phyloP scores from a whole-genome alignment of 2,113 vertebrate species.

The Hydropotes inermis region DNA sequence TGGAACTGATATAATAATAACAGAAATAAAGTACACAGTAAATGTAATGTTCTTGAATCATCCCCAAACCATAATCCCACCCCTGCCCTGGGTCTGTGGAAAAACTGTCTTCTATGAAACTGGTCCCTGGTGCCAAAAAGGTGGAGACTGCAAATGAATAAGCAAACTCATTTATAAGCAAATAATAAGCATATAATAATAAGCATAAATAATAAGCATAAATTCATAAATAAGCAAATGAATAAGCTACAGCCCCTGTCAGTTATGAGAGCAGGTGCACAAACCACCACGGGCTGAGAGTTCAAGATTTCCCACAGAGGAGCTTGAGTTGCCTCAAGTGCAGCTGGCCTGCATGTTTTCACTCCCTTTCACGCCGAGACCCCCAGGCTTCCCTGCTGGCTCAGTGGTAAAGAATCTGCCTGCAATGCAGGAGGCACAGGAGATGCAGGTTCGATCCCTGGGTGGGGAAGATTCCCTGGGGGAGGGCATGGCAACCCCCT shows the following conservation, averaged over 20 bases:
- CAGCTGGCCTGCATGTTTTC: not conserved
- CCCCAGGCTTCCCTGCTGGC: not conserved
- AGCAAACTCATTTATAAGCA: no score
- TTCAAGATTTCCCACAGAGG: not conserved
- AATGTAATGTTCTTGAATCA: not conserved
- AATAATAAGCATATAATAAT: no score
- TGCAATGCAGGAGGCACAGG: not conserved
- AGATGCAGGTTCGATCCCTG: not conserved
- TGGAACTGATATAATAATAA: not conserved
- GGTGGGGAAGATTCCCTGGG: not conserved
- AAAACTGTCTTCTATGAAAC: not conserved
- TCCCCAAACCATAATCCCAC: not conserved
- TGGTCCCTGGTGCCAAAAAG: not conserved
- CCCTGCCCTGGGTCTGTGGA: not conserved
- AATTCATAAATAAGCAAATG: no score
- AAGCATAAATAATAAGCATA: no score
- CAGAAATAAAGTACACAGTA: not conserved
- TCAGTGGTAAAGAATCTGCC: not conserved
- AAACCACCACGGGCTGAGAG: no score
- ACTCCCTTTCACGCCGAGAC: rapidly evolving
- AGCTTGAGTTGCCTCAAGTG: rapidly evolving
- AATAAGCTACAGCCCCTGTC: not conserved
- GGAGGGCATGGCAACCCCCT: not conserved
- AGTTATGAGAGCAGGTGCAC: rapidly evolving
- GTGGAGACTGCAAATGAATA: not conserved